Conservation (phyloP, 2,797 vertebrate genomes). For the Euphonia xanthogaster region DNA sequence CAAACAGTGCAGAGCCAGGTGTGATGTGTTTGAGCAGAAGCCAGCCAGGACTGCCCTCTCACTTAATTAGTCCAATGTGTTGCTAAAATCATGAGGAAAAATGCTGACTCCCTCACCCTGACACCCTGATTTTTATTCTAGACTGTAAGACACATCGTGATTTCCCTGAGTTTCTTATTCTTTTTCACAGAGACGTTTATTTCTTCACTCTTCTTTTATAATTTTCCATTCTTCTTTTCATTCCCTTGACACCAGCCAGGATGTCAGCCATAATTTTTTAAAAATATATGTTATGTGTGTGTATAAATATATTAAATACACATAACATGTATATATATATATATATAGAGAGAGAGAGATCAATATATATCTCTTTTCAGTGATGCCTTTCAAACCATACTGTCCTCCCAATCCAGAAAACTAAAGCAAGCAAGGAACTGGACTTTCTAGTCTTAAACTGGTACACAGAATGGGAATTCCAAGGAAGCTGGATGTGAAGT, state of each 20-base stretch:
- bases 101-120: neutral
- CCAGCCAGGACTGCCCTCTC: neutral
- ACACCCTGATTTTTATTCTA: neutral
- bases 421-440: neutral
- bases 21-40: constrained; percentile 21
- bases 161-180: neutral
- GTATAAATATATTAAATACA: neutral
- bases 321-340: too few species aligned
- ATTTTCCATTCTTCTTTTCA: neutral
- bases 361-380: neutral
- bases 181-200: neutral
- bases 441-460: neutral
- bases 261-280: neutral
- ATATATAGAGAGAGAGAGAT: neutral
- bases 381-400: neutral
- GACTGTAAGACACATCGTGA: neutral
- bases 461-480: neutral
- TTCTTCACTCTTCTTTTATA: neutral
- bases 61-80: neutral
- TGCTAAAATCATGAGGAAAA: neutral
- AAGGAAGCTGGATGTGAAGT: neutral
- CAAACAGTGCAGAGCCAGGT: neutral
- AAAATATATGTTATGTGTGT: accelerated
- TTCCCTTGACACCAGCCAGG: neutral
- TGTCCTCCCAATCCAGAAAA: neutral